These are phyloP conservation scores for rat (Rattus norvegicus) DNA, from an alignment of 2,113 vertebrate genomes.

Conservation along the genomic window DNA sequence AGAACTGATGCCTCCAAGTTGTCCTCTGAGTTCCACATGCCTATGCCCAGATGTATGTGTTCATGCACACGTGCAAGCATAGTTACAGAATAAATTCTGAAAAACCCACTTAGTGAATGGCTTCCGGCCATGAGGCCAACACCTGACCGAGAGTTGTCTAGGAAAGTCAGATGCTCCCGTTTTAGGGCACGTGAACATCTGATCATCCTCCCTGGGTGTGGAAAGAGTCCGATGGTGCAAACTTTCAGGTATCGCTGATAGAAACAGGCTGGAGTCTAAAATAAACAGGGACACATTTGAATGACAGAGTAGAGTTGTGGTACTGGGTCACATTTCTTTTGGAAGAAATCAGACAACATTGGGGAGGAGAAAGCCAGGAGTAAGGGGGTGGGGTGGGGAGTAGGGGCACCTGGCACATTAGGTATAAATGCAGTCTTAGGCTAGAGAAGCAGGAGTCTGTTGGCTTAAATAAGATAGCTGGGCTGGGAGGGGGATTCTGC, in stretches of 20 bases:
- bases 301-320: no score
- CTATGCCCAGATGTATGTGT: neutral
- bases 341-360: neutral
- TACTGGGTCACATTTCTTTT: neutral
- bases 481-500: neutral
- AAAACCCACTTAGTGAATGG: neutral
- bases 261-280: neutral
- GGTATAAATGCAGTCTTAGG: neutral
- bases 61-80: neutral
- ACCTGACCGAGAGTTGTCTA: neutral
- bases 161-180: neutral
- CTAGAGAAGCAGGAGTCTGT: neutral
- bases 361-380: neutral
- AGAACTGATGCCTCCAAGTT: neutral
- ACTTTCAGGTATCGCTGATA: neutral
- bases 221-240: neutral
- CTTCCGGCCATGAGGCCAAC: neutral
- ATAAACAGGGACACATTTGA: neutral
- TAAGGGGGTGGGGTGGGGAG: neutral
- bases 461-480: neutral
- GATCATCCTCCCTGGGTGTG: neutral
- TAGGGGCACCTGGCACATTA: no score
- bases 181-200: neutral
- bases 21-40: neutral
- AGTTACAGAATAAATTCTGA: neutral